Evolutionary conservation across 2,113 vertebrate species (phyloP).

Genomic region (Anser cygnoides): DNA sequence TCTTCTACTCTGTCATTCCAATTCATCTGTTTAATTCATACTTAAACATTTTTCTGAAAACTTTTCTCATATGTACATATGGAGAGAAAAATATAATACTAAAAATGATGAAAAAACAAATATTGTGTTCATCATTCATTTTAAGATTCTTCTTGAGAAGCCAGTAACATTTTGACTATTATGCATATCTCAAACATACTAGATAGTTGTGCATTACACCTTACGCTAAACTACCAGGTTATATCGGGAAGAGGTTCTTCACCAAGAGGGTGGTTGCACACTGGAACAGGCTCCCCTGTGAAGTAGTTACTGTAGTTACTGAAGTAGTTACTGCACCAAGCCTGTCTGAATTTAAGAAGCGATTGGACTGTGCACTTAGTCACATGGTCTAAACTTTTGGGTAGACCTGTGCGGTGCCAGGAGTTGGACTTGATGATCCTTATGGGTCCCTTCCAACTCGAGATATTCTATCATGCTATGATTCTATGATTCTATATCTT

Average conservation of each 20-base stretch:
- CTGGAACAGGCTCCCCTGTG: no score
- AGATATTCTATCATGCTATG: no score
- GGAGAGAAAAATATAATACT: not conserved
- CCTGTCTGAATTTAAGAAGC: no score
- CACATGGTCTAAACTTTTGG: no score
- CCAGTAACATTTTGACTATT: not conserved
- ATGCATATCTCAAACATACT: not conserved
- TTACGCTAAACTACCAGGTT: not conserved
- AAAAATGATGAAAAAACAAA: not conserved
- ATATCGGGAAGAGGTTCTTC: not conserved
- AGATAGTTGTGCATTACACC: not conserved
- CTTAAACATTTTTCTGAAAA: not conserved
- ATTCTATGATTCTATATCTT: no score
- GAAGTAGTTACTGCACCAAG: no score
- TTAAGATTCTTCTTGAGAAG: not conserved
- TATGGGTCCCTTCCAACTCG: no score
- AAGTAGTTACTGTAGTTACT: no score
- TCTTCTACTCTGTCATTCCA: not conserved
- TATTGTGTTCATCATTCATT: not conserved
- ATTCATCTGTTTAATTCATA: not conserved
- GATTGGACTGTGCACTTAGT: no score
- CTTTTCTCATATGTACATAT: not conserved
- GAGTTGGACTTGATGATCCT: no score
- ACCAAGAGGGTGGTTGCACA: no score
- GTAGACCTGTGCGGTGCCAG: no score